Evolutionary conservation across 2,797 vertebrate species (phyloP), one percentile per base, ranked within the genome.

Genomic region (Pipistrellus kuhlii): DNA sequence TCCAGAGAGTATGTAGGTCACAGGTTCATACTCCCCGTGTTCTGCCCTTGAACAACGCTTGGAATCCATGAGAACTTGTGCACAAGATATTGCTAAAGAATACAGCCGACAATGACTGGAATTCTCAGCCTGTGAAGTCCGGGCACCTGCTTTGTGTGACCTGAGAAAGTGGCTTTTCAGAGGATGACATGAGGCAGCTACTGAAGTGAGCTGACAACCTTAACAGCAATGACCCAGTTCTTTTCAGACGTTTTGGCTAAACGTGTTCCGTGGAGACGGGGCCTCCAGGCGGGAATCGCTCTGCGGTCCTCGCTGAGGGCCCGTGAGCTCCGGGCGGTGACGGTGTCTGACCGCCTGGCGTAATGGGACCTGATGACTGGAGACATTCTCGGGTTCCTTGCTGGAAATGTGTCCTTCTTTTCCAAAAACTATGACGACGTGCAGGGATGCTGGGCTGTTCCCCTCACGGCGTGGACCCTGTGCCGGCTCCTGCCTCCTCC

Each of bases 191-290:
- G 92, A 95, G 95, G 73, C 96, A 96, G 80, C 77, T 91, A 59
- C 8, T 83, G 75, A 73, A 97, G 86, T 96, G 75, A 93, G 62
- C 93, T 93, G 69, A 88, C 51, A 92, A 55, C 73, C 92, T 96
- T 97, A 94, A 97, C 91, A 82, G 89, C 96, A 97, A 96, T 92
- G 92, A 97, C 85, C 88, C 86, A 96, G 76, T 98, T 97, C 38
- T 41, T 41, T 96, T 95, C 91, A 94, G 93, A 94, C 41, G 86
- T 90, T 96, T 88, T 83, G 95, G 96, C 92, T 96, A 97, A 97
- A 95, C 78, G 81, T 69, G 94, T 96, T 80, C 17, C 94, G 72
- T 88, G 0, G 0, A 92, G 96, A 94, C 90, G 85, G 96, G 95
- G 64, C 14, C 94, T 97, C 97, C 90, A 96, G 97, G 94, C 94